Conservation (phyloP, 2,797 vertebrate species). For the Pangasius larnaudii region DNA sequence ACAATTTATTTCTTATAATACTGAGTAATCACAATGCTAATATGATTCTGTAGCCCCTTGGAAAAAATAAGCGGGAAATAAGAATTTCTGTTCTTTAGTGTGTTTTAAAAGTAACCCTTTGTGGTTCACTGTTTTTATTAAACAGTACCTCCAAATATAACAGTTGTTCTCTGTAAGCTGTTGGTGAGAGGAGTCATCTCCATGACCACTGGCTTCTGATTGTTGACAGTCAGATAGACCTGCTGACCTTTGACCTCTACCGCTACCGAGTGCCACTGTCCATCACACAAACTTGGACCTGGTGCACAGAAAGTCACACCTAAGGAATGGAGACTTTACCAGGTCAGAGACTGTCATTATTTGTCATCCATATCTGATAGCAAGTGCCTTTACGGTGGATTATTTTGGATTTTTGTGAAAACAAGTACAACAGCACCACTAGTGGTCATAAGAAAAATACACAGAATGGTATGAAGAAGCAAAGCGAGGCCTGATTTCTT, state of each 20-base stretch:
- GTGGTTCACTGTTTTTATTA: not conserved
- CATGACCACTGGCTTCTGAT: conserved; percentile 40
- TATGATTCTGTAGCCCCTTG: not conserved
- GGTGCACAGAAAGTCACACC: conserved; percentile 9
- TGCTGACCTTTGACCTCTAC: conserved; percentile 49
- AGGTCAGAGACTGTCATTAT: not conserved
- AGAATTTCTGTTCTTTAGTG: not conserved
- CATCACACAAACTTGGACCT: conserved; percentile 55
- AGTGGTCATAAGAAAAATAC: not conserved
- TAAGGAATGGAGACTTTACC: not conserved
- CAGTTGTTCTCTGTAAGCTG: conserved; percentile 30
- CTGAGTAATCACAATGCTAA: not conserved
- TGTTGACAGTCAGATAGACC: conserved; percentile 49
- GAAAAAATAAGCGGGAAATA: not conserved
- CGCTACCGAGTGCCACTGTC: conserved; percentile 54
- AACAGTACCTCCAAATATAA: conserved; percentile 55
- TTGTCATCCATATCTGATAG: not conserved
- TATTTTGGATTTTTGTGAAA: not conserved
- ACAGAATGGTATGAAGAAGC: not conserved
- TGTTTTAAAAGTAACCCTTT: not conserved
- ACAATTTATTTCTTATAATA: not conserved
- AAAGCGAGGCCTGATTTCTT: not conserved
- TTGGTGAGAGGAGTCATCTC: conserved; percentile 27
- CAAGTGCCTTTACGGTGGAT: not conserved
- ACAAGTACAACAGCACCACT: not conserved